A percentile compares a stretch with the other conserved stretches of the same genome.
Conservation (phyloP, 1,140 invertebrate genomes). For the Drosophila athabasca region DNA sequence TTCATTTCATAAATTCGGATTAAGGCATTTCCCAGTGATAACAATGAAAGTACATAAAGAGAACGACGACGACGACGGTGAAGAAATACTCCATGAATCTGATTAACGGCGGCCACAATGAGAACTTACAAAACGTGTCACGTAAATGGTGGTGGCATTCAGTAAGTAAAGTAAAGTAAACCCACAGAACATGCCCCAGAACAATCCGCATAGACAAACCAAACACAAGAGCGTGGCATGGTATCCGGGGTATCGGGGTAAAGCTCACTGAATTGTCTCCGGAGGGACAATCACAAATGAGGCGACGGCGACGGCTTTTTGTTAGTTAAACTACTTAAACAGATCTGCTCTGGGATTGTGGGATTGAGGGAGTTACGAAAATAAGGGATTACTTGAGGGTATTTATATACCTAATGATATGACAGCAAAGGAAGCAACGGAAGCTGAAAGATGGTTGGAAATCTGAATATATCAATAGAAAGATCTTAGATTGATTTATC, state of each 20-base stretch:
- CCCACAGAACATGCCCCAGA: constrained; percentile 41
- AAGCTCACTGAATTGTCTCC: constrained; percentile 37
- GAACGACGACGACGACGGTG: constrained; percentile 33
- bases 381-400: background rate
- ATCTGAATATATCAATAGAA: too few relatives aligned
- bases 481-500: background rate
- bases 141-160: constrained; percentile 62
- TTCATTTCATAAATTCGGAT: constrained; percentile 81
- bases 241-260: constrained; percentile 6
- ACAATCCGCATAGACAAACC: constrained; percentile 18
- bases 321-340: constrained; percentile 42
- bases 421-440: background rate
- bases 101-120: constrained; percentile 64
- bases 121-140: constrained; percentile 67
- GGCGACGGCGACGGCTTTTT: constrained; percentile 27
- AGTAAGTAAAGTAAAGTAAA: constrained; percentile 20
- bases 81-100: constrained; percentile 75
- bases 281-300: constrained; percentile 28
- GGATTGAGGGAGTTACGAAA: constrained; percentile 4
- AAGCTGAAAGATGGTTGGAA: too few relatives aligned
- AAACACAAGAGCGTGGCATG: background rate
- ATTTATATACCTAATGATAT: background rate
- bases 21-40: constrained; percentile 81
- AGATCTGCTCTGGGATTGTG: constrained; percentile 25
- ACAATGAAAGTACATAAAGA: constrained; percentile 74